Percentiles rank a stretch among this genome's conserved stretches.
Evolutionary conservation across 1,140 invertebrate genomes (phyloP).

Genomic region (Cataglyphis hispanica): DNA sequence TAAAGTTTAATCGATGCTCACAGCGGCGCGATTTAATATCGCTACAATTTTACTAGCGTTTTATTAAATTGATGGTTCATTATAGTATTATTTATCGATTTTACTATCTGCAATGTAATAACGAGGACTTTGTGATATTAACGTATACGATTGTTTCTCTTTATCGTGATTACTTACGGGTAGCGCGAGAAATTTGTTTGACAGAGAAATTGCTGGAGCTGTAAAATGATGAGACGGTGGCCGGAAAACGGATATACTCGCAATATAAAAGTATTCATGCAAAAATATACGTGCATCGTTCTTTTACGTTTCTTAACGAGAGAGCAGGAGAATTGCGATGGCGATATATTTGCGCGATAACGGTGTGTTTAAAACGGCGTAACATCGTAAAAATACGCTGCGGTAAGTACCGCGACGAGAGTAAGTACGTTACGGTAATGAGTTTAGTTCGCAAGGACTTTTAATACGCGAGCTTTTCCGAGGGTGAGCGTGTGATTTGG

Average conservation of each 20-base stretch:
- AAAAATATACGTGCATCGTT: background rate
- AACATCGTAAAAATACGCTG: conserved; percentile 38
- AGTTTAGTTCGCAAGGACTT: conserved; percentile 35
- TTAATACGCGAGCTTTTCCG: conserved; percentile 20
- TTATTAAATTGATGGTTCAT: conserved; percentile 29
- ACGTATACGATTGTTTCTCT: background rate
- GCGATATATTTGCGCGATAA: conserved; percentile 7
- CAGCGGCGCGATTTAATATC: background rate
- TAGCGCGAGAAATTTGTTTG: background rate
- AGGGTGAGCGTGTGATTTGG: background rate
- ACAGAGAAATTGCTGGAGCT: background rate
- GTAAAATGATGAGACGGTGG: background rate
- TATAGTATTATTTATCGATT: conserved; percentile 23
- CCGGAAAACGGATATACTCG: conserved; percentile 12
- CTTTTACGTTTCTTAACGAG: conserved; percentile 36
- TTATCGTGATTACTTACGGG: background rate
- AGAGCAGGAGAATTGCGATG: background rate
- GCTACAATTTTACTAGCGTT: background rate
- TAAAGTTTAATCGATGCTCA: conserved; percentile 24
- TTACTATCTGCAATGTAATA: background rate
- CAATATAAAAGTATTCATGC: conserved; percentile 13
- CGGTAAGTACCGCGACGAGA: conserved; percentile 7
- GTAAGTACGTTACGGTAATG: conserved; percentile 27
- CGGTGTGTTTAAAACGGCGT: conserved; percentile 25
- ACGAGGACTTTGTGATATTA: background rate